Percentiles rank a stretch among this genome's conserved stretches.
Evolutionary conservation across 2,888 invertebrate species (phyloP).

Genomic region (Drosophila niveifrons): DNA sequence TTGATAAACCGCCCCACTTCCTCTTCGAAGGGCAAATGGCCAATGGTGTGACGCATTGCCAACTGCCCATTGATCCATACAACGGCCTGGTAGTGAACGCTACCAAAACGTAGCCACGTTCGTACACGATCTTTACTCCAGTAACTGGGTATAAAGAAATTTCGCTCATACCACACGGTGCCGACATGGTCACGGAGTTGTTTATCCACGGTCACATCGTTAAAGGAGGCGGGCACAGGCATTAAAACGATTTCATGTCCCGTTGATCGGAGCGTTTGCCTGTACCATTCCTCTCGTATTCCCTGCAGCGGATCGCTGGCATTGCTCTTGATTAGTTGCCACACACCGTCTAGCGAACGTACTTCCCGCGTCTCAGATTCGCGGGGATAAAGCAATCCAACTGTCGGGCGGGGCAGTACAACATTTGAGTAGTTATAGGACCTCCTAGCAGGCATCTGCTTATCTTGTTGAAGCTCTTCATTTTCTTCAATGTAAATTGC

Average conservation of each 20-base stretch:
- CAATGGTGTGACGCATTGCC: slow-evolving; percentile 94
- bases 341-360: slow-evolving; percentile 93
- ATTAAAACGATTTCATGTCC: slow-evolving; percentile 89
- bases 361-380: slow-evolving; percentile 94
- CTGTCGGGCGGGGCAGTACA: slow-evolving; percentile 55
- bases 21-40: slow-evolving; percentile 97
- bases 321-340: slow-evolving; percentile 94
- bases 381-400: slow-evolving; percentile 85
- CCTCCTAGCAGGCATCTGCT: neutral
- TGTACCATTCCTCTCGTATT: slow-evolving; percentile 91
- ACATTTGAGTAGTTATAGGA: slow-evolving; percentile 38
- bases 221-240: slow-evolving; percentile 98
- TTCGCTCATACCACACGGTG: slow-evolving; percentile 97
- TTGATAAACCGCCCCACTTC: slow-evolving; percentile 90
- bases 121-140: slow-evolving; percentile 88
- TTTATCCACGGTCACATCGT: slow-evolving; percentile 93
- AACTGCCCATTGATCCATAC: slow-evolving; percentile 95
- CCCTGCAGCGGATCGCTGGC: slow-evolving; percentile 90
- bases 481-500: neutral
- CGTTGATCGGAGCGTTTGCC: slow-evolving; percentile 89
- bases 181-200: slow-evolving; percentile 96
- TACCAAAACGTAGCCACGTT: slow-evolving; percentile 95
- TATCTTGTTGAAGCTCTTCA: neutral
- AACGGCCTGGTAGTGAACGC: slow-evolving; percentile 95
- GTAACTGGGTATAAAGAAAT: slow-evolving; percentile 91